phyloP scores from a whole-genome alignment of 2,113 vertebrate species.

The Hydropotes inermis region DNA sequence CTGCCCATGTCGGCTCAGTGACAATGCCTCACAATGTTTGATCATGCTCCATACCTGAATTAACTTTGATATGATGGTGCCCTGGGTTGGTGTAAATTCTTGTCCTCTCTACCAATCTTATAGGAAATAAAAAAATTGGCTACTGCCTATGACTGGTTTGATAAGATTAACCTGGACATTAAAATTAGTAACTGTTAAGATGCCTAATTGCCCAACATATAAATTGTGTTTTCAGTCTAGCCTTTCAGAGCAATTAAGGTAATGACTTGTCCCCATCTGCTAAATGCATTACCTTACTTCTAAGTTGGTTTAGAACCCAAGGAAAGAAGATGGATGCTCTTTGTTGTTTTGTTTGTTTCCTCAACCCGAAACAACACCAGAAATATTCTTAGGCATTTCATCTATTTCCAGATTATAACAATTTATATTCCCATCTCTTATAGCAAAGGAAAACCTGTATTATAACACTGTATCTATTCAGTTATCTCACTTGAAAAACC shows the following conservation, averaged over 20 bases:
- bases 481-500: background rate
- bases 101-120: background rate
- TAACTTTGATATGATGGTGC: background rate
- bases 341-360: background rate
- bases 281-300: background rate
- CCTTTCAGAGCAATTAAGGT: background rate
- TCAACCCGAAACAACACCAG: background rate
- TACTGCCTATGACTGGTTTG: background rate
- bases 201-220: background rate
- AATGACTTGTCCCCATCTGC: too few species aligned
- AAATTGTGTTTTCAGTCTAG: background rate
- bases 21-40: background rate
- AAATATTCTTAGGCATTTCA: background rate
- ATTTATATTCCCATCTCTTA: background rate
- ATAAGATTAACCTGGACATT: background rate
- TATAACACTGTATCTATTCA: background rate
- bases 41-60: fast-evolving
- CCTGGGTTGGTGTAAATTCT: background rate
- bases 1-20: background rate
- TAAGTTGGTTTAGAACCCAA: background rate
- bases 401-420: background rate
- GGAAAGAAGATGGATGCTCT: background rate
- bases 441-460: background rate
- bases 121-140: background rate
- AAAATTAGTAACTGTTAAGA: background rate